Base-by-base conservation (phyloP, 1,140 invertebrate genomes). In the Macrobrachium rosenbergii region DNA sequence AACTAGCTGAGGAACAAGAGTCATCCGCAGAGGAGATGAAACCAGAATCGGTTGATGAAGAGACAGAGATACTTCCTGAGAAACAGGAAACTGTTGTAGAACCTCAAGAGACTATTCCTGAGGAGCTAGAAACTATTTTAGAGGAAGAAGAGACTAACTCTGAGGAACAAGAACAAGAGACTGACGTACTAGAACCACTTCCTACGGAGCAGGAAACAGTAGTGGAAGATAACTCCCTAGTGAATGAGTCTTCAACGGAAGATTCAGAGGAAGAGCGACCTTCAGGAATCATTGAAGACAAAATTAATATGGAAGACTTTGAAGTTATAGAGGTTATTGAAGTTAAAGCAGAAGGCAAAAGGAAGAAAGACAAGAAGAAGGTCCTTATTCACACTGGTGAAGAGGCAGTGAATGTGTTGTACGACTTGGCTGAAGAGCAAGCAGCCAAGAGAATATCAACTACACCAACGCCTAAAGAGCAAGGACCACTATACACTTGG, bases 351-450 rank as follows among this genome's bases (percentile, higher is more conserved):
- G 81, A 87, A 67, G 78, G 82, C 7, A 87, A 89, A 37, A 82
- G 80, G 23, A 82, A 78, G 21, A 90, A 87, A 23, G 77, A 67
- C 23, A 82, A 75, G 59, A 83, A 84, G 67, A 90, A 90, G 73
- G 89, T 90, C 28, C 83, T 88, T 2, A 83, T 90, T 0, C 89
- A 90, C 83, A 89, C 84, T 23, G 89, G 89, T 3, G 88, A 82
- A 8, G 88, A 90, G 17, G 90, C 90, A 6, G 88, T 88, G 8
- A 69, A 83, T 60, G 83, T 89, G 23, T 75, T 90, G 23, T 67
- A 87, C 60, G 72, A 89, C 28, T 83, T 90, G 37, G 58, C 84
- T 12, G 75, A 83, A 62, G 83, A 83, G 43, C 58, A 89, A 21
- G 67, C 37, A 45, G 63, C 45, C 10, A 83, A 87, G 45, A 84